Base-by-base conservation (phyloP, 1,140 invertebrate genomes). In the Hylyphantes graminicola region DNA sequence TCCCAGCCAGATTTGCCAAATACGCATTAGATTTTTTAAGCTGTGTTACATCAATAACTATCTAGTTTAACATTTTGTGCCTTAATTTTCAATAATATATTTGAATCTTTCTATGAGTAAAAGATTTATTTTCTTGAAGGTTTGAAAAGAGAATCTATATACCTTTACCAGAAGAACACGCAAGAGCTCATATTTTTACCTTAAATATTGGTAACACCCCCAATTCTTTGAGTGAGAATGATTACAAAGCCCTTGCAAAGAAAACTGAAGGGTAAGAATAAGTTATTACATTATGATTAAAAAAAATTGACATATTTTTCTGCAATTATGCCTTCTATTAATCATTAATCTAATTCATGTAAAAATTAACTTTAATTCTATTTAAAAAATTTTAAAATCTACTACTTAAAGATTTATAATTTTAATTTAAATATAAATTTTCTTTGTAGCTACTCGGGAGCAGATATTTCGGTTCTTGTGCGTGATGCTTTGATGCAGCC, bases 71-170 rank as follows among this genome's bases (percentile, higher is more conserved):
- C 35, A 35, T 35, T n/a, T 35, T 35, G 35, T 35, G 5, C 5
- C 35, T 59, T 17, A 21, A 65, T 17, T 17, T 65, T 17, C 48
- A 35, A 19, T 64, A 64, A 64, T n/a, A 64, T 64, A 57, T 57
- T 59, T 59, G 12, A 59, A 35, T 35, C 35, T 1, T 35, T 35
- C 35, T 35, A 35, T 35, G 35, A 35, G 35, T 35, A 35, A 35
- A 35, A 35, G 35, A 3, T 72, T 51, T 17, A 12, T 74, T 50
- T 63, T 50, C 21, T 80, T 87, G 70, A 85, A 89, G 89, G 90
- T 99, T 99, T 92, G 97, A 99, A 90, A 99, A 99, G 89, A 93
- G 98, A 89, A 99, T 99, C 89, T 99, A 99, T 90, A 99, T 99
- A 89, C 95, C 97, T 59, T 91, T 99, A 55, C 98, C 98, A 35